These are phyloP conservation scores for Microtus obscurus DNA, from an alignment of 2,797 vertebrate species.

Conservation along the genomic window DNA sequence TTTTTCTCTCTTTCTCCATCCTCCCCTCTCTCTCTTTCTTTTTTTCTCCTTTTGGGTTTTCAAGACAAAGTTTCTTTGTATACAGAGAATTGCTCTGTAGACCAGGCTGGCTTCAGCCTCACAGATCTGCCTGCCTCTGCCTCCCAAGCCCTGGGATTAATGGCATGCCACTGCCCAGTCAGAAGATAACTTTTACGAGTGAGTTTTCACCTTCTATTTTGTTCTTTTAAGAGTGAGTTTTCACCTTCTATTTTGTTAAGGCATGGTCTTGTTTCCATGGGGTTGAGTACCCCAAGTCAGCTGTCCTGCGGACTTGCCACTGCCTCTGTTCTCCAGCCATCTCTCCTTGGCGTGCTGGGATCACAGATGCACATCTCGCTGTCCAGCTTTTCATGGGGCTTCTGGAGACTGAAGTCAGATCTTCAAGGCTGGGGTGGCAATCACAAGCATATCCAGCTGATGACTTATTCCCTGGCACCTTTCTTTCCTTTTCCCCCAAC, in stretches of 20 bases:
- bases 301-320: background rate
- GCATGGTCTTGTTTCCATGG: background rate
- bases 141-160: background rate
- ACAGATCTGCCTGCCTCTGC: background rate
- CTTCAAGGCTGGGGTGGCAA: background rate
- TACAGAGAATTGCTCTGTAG: background rate
- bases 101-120: background rate
- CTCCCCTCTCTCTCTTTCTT: accelerated
- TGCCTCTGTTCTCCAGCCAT: background rate
- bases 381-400: background rate
- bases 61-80: background rate
- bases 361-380: too few species aligned
- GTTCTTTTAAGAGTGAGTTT: too few species aligned
- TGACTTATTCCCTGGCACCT: background rate
- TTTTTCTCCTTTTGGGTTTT: too few species aligned
- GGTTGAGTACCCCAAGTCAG: background rate
- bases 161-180: background rate
- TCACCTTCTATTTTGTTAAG: background rate
- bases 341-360: background rate
- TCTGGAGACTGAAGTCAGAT: too few species aligned
- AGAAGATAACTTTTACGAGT: background rate
- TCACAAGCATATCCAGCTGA: too few species aligned
- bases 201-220: background rate
- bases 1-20: too few species aligned
- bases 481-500: too few species aligned